Base-by-base conservation (phyloP, 2,797 vertebrate genomes). In the Alauda arvensis region DNA sequence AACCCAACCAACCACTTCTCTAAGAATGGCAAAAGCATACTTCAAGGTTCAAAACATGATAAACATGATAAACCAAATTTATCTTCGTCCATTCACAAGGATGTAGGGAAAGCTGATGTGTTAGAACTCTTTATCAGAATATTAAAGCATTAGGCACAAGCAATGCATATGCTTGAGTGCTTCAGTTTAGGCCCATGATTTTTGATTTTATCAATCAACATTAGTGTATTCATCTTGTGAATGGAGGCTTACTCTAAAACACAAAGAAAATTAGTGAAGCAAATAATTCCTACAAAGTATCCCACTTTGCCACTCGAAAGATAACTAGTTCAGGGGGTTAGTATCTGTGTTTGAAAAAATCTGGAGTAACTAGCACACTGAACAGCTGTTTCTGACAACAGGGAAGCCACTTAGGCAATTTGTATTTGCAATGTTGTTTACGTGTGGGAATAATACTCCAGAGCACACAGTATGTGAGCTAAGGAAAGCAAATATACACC, bases 341-440 rank as follows among this genome's bases (percentile, higher is more conserved):
- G 10, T 60, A 39, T 89, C 19, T 87, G 28, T n/a, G 60, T 68
- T 88, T 62, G 43, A 74, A 77, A 61, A 70, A 63, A 71, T 28
- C 37, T 78, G 57, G 90, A 92, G 57, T 67, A 94, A 91, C 46
- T 40, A 56, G 12, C 21, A 26, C 40, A 60, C 12, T 87, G 61
- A 87, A 81, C 90, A 82, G 75, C 42, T 57, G 76, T 45, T 86
- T 89, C 63, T 84, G 83, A 66, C 75, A 88, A 69, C 40, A 48
- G 71, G 51, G 71, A 79, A 87, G n/a, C 26, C 51, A 42, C 37
- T 67, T 40, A 83, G 14, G 55, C 19, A 93, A 88, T 81, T 85
- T 79, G 19, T 86, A 63, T 89, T 95, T 93, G 61, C 74, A 75
- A 42, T 55, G 42, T 19, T 81, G 33, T 89, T 93, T 91, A 82